Evolutionary conservation across 2,888 invertebrate genomes (phyloP).

Genomic region (Thymelicus acteon): DNA sequence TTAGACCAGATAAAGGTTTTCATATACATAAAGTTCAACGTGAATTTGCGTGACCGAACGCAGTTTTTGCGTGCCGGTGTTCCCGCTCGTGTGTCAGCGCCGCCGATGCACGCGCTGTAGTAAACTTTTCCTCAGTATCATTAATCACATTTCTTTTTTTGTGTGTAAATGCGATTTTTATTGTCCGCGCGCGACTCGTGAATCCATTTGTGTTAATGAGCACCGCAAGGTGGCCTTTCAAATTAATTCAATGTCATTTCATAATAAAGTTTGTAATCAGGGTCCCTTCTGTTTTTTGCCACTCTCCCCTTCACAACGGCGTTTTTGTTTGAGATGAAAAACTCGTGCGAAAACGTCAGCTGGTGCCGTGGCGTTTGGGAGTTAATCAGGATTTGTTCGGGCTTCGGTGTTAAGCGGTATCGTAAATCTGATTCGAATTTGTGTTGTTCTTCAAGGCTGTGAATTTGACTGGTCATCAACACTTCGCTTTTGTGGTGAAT

Average conservation of each 20-base stretch:
- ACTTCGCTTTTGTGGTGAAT: too few species aligned
- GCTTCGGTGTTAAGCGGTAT: slow-evolving; percentile 12
- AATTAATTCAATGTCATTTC: slow-evolving; percentile 76
- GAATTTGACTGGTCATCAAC: too few species aligned
- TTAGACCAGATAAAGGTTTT: too few species aligned
- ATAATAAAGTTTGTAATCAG: slow-evolving; percentile 63
- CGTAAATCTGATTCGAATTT: not conserved
- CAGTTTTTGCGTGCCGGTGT: slow-evolving; percentile 13
- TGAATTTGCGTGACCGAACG: too few species aligned
- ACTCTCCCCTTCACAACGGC: slow-evolving; percentile 44
- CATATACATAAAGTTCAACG: too few species aligned
- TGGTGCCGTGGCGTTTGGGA: slow-evolving; percentile 40
- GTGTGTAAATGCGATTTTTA: slow-evolving; percentile 79
- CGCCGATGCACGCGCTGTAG: slow-evolving; percentile 41
- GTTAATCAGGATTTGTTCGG: slow-evolving; percentile 23
- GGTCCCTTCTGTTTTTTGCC: slow-evolving; percentile 54
- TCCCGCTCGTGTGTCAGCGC: slow-evolving; percentile 38
- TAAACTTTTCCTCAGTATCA: slow-evolving; percentile 59
- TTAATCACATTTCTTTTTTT: slow-evolving; percentile 75
- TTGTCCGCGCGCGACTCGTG: slow-evolving; percentile 67
- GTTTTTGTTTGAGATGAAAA: slow-evolving; percentile 50
- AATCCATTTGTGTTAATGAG: slow-evolving; percentile 77
- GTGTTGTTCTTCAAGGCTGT: too few species aligned
- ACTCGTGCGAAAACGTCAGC: slow-evolving; percentile 60
- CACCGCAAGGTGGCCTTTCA: slow-evolving; percentile 73